phyloP scores from a whole-genome alignment of 2,888 invertebrate genomes.

The Hemistola chrysoprasaria region DNA sequence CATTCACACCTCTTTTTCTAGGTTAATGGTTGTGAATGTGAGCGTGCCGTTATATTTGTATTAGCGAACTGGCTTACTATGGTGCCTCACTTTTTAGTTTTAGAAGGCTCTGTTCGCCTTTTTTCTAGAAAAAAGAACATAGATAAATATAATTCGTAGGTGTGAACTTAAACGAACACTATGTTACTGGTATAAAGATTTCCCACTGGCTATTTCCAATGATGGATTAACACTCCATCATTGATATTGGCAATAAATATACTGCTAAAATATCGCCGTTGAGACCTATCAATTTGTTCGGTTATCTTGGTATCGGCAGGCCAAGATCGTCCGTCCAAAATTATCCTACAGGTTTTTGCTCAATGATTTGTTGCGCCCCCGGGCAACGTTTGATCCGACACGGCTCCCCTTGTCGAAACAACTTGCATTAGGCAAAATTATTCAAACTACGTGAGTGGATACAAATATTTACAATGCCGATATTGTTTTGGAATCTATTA shows the following conservation, averaged over 20 bases:
- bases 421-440: conserved; percentile 68
- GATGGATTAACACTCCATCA: conserved; percentile 40
- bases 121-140: too few species aligned
- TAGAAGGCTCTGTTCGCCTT: too few species aligned
- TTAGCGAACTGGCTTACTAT: too few species aligned
- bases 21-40: too few species aligned
- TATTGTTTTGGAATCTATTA: conserved; percentile 21
- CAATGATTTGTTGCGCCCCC: conserved; percentile 75
- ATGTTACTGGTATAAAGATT: too few species aligned
- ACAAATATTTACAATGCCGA: conserved; percentile 21
- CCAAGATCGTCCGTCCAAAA: conserved; percentile 62
- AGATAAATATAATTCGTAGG: neutral
- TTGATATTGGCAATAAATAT: conserved; percentile 67
- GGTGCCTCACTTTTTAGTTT: too few species aligned
- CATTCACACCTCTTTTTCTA: too few species aligned
- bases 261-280: conserved; percentile 70
- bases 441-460: conserved; percentile 47
- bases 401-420: conserved; percentile 65
- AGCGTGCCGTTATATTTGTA: too few species aligned
- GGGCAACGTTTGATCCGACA: conserved; percentile 73
- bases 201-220: conserved; percentile 16
- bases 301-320: conserved; percentile 50
- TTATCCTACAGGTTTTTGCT: conserved; percentile 73
- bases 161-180: neutral
- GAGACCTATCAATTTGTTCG: conserved; percentile 74